phyloP scores from a whole-genome alignment of 2,113 vertebrate species.

The Saguinus midas region DNA sequence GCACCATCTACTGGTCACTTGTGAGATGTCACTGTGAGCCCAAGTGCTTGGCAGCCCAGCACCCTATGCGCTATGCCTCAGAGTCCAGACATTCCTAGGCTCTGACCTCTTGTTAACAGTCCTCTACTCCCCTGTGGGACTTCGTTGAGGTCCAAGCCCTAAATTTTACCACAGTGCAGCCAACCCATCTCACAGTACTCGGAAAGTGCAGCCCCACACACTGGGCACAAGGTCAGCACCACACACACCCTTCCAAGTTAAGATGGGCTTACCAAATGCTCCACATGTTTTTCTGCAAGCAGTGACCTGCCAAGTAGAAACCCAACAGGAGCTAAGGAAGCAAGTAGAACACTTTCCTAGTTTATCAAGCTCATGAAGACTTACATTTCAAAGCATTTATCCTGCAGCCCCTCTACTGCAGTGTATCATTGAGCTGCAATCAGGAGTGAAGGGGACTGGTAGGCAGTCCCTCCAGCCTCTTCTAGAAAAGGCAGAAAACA shows the following conservation, averaged over 20 bases:
- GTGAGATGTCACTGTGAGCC: not conserved
- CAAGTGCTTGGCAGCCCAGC: not conserved
- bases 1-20: constrained; percentile 78
- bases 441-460: not conserved
- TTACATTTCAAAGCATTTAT: not conserved
- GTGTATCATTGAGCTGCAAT: not conserved
- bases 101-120: not conserved
- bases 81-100: not conserved
- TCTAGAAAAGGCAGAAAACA: not conserved
- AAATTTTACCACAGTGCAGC: not conserved
- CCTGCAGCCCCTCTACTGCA: not conserved
- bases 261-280: not conserved
- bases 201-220: not conserved
- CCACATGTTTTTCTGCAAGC: not conserved
- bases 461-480: not conserved
- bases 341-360: not conserved
- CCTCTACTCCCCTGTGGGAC: not conserved
- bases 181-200: not conserved
- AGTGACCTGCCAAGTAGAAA: not conserved
- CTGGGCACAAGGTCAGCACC: no score
- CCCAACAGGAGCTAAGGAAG: not conserved
- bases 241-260: not conserved
- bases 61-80: not conserved
- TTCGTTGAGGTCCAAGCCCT: not conserved
- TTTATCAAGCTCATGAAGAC: not conserved